Percentiles rank a stretch among this genome's conserved stretches.
Conservation (phyloP, 2,888 invertebrate species). For the Limnephilus lunatus region DNA sequence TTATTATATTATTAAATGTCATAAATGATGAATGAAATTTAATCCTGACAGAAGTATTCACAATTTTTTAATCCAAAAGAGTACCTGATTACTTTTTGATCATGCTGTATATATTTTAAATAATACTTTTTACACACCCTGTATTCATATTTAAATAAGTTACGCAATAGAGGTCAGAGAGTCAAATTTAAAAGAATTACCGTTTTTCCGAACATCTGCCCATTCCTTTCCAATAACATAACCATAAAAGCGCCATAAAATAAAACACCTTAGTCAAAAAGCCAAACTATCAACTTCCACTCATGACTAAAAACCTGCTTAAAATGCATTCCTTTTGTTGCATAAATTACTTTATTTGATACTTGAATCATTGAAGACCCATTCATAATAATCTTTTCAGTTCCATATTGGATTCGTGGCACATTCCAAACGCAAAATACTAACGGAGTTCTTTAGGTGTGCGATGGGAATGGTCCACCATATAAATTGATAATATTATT, state of each 20-base stretch:
- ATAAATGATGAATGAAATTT: too few species aligned
- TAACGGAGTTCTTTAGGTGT: too few species aligned
- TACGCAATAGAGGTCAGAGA: conserved; percentile 8
- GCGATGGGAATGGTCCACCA: too few species aligned
- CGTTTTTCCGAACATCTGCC: conserved; percentile 32
- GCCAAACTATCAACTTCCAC: background rate
- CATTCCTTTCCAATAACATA: background rate
- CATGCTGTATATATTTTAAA: background rate
- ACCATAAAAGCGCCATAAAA: background rate
- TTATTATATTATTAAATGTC: too few species aligned
- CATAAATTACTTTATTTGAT: background rate
- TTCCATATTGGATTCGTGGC: background rate
- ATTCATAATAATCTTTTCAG: conserved; percentile 1
- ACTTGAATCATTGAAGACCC: background rate
- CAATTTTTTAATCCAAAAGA: background rate
- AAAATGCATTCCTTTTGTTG: background rate
- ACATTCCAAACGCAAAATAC: too few species aligned
- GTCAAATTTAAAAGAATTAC: conserved; percentile 35
- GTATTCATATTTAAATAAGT: background rate
- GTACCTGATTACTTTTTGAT: background rate
- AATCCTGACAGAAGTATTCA: too few species aligned
- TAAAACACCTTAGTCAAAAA: background rate
- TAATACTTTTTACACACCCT: background rate
- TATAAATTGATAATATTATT: too few species aligned
- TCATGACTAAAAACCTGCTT: background rate